Evolutionary conservation across 2,113 vertebrate genomes (phyloP).

Genomic region (Sciurus niger): DNA sequence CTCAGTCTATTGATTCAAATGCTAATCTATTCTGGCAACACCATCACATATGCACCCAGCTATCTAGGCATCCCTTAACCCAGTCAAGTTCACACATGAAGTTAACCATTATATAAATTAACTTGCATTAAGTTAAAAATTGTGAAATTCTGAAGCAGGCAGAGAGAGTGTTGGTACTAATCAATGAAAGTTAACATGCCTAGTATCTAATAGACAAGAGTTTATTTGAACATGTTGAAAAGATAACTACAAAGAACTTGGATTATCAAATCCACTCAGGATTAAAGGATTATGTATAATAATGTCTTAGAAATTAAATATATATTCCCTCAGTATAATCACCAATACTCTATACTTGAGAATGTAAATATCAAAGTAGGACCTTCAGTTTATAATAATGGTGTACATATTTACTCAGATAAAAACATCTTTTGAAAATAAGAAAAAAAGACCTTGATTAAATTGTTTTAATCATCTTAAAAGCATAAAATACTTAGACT

Average conservation of each 20-base stretch:
- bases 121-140: conserved; percentile 38
- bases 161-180: not conserved
- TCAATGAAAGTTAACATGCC: conserved; percentile 1
- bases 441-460: not conserved
- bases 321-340: not conserved
- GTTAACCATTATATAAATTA: conserved; percentile 14
- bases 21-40: not conserved
- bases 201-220: not conserved
- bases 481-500: conserved; percentile 49
- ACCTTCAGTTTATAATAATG: not conserved
- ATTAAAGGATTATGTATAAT: conserved; percentile 40
- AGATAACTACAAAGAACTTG: conserved; percentile 19
- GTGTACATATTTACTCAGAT: not conserved
- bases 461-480: conserved; percentile 55
- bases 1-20: conserved; percentile 3
- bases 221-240: conserved; percentile 35
- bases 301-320: conserved; percentile 58
- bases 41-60: not conserved
- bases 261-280: conserved; percentile 31
- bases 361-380: conserved; percentile 44
- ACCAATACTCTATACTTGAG: conserved; percentile 39
- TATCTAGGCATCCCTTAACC: not conserved
- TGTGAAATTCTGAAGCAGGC: conserved; percentile 36
- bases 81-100: not conserved
- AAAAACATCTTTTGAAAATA: conserved; percentile 59